A percentile compares a stretch with the other conserved stretches of the same genome.
Evolutionary conservation across 2,888 invertebrate genomes (phyloP).

Genomic region (Germaria angustata): DNA sequence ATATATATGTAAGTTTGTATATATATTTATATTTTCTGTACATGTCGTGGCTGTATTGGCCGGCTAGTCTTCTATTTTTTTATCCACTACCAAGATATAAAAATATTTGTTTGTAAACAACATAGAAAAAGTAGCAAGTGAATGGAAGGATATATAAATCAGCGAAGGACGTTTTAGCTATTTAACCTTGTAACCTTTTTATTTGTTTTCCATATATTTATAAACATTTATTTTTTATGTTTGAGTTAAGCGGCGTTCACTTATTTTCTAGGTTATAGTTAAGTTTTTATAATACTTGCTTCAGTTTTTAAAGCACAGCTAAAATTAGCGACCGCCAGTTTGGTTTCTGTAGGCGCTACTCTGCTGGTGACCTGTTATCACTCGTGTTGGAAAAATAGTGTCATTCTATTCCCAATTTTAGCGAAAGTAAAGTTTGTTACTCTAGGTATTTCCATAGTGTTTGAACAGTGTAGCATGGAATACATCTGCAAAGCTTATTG

Average conservation of each 20-base stretch:
- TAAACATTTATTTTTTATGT: conserved; percentile 29
- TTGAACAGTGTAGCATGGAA: too few species aligned
- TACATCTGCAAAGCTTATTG: too few species aligned
- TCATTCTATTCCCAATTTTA: too few species aligned
- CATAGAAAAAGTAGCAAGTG: conserved; percentile 11
- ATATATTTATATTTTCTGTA: conserved; percentile 11
- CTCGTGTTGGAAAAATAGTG: too few species aligned
- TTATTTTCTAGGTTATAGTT: conserved; percentile 38
- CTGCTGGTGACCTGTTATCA: too few species aligned
- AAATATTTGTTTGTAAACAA: conserved; percentile 58
- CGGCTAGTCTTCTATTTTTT: conserved; percentile 24
- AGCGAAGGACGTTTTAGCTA: conserved; percentile 75
- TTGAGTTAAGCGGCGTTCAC: not conserved
- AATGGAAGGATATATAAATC: conserved; percentile 49
- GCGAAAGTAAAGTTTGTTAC: too few species aligned
- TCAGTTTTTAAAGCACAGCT: conserved; percentile 5
- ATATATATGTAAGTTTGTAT: too few species aligned
- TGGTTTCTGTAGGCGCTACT: too few species aligned
- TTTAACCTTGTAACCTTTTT: conserved; percentile 78
- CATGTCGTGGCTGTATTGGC: conserved; percentile 1
- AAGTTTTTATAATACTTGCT: conserved; percentile 7
- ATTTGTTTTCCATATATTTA: conserved; percentile 7
- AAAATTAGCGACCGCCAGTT: too few species aligned
- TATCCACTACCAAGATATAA: conserved; percentile 51
- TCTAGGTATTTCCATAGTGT: too few species aligned